Evolutionary conservation across 2,797 vertebrate genomes (phyloP), one percentile per base, ranked within the genome.

Genomic region (Phoeniculus purpureus): DNA sequence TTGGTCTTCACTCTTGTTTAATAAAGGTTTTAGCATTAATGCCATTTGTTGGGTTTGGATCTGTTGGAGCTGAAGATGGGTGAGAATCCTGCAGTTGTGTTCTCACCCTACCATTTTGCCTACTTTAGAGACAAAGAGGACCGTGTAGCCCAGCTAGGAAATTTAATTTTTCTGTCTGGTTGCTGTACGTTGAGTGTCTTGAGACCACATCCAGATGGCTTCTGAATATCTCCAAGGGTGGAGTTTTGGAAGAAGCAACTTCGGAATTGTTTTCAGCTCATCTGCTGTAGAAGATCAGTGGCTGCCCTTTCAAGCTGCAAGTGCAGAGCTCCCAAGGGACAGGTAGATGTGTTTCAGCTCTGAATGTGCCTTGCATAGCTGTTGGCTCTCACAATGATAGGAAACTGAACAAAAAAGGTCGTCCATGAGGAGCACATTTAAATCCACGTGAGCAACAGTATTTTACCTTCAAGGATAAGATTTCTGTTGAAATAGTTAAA

Each of bases 21-120:
- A 29, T 85, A 45, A 80, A 54, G 26, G 12, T 67, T 29, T 27
- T 74, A 55, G 32, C 22, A 14, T 78, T 74, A 40, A 22, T 7
- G 12, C 58, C 29, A 84, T 81, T 88, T 55, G 40, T 81, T 77
- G 54, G 11, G n/a, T 82, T 82, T 91, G 45, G 23, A 70, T 85
- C 60, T 66, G 3, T 51, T 48, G 55, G 48, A 81, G 37, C 32
- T 55, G 64, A 84, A 58, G 64, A 43, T 40, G 55, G 73, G 54
- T 45, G 72, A 55, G 56, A 64, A 67, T 87, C 40, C 31, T 50
- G 76, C 74, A 71, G 45, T 85, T 92, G n/a, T 48, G 10, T 34
- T 34, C 29, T 56, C 91, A 51, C 21, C 25, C 12, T 56, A 20
- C 32, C 22, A 52, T 70, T 60, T 76, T 2, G 0, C 26, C 25